Base-by-base conservation (phyloP, 1,140 invertebrate genomes). In the Atta colombica region DNA sequence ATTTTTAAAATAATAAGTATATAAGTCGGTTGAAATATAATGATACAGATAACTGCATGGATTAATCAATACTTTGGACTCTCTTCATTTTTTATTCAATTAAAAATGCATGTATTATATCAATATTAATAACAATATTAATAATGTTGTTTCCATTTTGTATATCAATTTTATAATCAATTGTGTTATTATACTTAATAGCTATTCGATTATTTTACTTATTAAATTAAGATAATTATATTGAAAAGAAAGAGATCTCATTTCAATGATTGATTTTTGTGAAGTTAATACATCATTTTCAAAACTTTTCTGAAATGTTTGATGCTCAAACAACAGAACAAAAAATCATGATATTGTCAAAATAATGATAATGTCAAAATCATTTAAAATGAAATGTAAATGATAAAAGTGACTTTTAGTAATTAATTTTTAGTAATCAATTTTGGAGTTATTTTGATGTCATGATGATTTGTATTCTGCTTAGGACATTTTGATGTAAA, bases 161-260 rank as follows among this genome's bases (percentile, higher is more conserved):
- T 21, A 8, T 18, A 21, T 5, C 8, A 28, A 8, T 10, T 6
- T n/a, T 10, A 68, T 35, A 21, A 39, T 10, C n/a, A 35, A 51
- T 35, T 55, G 16, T 35, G 31, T 21, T 12, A 72, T 72, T 14
- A 72, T 72, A 72, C 0, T 82, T 72, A 21, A 12, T 60, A 39
- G 7, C 35, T 53, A 18, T 3, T 14, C 53, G 53, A 49, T 10
- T 58, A 80, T 39, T n/a, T 16, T 21, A 18, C 12, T 49, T 63
- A 81, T 45, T 55, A 60, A 80, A 80, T 58, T 72, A 58, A 39
- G 39, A 21, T 71, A 49, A 72, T 71, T 6, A 58, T 10, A 16
- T 49, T 3, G 55, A 31, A 28, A 28, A 14, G 10, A 55, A 2
- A 35, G 45, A 45, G 5, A 58, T 25, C 6, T 2, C 31, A 61